phyloP scores from a whole-genome alignment of 2,113 vertebrate genomes.

The Notarius lentiginosus region DNA sequence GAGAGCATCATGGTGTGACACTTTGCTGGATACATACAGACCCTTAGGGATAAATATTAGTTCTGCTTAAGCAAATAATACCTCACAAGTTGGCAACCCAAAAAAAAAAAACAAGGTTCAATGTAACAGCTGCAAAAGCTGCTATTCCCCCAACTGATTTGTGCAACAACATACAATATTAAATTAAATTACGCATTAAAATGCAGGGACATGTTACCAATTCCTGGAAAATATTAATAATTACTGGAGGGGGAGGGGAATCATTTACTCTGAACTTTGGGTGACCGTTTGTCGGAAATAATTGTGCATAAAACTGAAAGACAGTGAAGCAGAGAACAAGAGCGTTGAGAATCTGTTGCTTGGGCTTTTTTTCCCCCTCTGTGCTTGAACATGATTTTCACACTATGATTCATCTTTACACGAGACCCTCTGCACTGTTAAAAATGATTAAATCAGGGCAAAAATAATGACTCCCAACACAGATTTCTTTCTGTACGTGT shows the following conservation, averaged over 20 bases:
- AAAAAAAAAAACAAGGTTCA: conserved; percentile 45
- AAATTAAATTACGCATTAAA: conserved; percentile 30
- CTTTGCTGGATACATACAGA: conserved; percentile 48
- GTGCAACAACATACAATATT: conserved; percentile 17
- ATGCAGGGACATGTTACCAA: conserved; percentile 22
- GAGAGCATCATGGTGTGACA: conserved; percentile 68
- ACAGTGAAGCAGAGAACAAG: neutral
- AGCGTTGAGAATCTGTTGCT: neutral
- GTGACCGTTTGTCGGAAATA: neutral
- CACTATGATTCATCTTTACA: neutral
- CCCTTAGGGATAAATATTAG: conserved; percentile 59
- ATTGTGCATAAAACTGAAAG: neutral
- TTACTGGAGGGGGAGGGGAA: neutral
- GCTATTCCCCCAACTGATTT: conserved; percentile 31
- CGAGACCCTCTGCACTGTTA: neutral
- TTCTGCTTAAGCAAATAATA: conserved; percentile 61
- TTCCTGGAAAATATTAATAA: conserved; percentile 29
- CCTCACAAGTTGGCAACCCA: conserved; percentile 52
- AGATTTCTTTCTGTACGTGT: neutral
- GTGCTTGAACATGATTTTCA: neutral
- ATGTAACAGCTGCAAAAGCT: conserved; percentile 47
- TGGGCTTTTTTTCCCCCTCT: neutral
- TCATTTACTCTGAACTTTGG: conserved; percentile 3
- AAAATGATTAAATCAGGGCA: neutral
- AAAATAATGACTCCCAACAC: neutral